Evolutionary conservation across 2,113 vertebrate genomes (phyloP).

Genomic region (Dicaeum eximium): DNA sequence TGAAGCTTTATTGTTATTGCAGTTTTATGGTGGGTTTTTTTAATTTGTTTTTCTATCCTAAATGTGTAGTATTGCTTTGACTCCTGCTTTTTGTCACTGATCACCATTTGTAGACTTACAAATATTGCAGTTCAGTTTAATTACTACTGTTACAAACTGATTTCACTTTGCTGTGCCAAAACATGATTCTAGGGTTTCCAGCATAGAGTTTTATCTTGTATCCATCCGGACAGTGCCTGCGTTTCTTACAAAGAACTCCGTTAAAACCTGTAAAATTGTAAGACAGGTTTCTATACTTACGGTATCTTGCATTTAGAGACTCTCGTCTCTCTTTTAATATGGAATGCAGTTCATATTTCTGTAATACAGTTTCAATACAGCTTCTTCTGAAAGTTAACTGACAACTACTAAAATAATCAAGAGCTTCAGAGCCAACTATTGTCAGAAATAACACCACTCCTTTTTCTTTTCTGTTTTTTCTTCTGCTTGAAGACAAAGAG

Average conservation of each 20-base stretch:
- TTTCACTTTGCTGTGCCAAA: background rate
- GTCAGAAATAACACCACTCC: background rate
- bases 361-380: background rate
- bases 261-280: background rate
- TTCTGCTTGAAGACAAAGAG: background rate
- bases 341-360: background rate
- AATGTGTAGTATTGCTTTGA: background rate
- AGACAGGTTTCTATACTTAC: background rate
- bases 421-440: background rate
- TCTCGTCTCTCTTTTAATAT: background rate
- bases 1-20: background rate
- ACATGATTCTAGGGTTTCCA: background rate
- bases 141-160: background rate
- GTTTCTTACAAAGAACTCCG: background rate
- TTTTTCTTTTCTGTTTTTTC: background rate
- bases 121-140: background rate
- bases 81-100: background rate
- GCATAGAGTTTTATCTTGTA: background rate
- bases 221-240: background rate
- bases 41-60: background rate
- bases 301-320: background rate
- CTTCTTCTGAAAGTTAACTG: background rate
- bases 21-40: fast-evolving
- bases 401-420: background rate
- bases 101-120: fast-evolving